Conservation (phyloP, 2,888 invertebrate species). For the Euzophera pinguis region DNA sequence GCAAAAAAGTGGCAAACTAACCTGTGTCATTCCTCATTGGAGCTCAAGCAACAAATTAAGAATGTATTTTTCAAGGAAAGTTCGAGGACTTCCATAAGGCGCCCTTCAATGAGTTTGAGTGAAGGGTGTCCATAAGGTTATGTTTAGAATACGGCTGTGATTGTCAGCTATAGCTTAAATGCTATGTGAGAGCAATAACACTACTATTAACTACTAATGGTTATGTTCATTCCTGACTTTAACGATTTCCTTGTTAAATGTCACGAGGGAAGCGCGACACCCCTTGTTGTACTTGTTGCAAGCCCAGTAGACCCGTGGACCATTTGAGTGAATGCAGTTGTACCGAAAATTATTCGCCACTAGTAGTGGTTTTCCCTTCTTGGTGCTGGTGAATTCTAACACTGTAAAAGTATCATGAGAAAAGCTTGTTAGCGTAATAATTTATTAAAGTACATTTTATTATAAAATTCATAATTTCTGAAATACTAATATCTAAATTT, state of each 20-base stretch:
- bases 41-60: no score
- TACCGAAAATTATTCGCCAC: conserved; percentile 29
- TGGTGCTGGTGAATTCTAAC: conserved; percentile 19
- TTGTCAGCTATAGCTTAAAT: no score
- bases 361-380: conserved; percentile 36
- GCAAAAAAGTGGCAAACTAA: no score
- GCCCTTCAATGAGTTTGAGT: no score
- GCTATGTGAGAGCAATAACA: not conserved
- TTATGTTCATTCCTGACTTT: conserved; percentile 3
- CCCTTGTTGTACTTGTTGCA: conserved; percentile 25
- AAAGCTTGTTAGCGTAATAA: not conserved
- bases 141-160: no score
- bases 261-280: conserved; percentile 29
- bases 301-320: conserved; percentile 27
- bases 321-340: conserved; percentile 33
- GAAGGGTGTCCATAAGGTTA: no score
- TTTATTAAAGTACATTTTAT: no score
- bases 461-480: no score
- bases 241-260: conserved; percentile 21
- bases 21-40: no score
- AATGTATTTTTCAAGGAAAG: no score
- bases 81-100: no score
- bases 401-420: conserved; percentile 7
- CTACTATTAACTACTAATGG: not conserved
- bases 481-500: no score